Base-by-base conservation (phyloP, 23 tunicate genomes). In the Clavelina lepadiformis region DNA sequence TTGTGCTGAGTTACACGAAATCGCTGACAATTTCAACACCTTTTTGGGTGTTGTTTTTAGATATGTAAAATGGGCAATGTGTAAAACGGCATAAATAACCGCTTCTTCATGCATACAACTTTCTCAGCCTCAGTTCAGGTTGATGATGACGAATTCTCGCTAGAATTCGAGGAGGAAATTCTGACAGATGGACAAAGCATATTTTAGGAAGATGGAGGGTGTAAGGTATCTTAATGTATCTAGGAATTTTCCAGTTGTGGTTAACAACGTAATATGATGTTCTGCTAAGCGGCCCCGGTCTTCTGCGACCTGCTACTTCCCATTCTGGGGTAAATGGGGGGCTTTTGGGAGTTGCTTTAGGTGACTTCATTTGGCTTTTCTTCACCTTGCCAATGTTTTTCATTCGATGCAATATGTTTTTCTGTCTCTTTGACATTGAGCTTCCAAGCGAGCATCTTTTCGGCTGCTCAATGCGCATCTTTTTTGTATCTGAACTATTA, bases 261-360 rank as follows among this genome's bases (percentile, higher is more conserved):
- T 70, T 27, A 5, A 80, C 41, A 8, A 33, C 29, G 56, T 61
- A 80, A 53, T 87, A 87, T n/a, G 69, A 57, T 1, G 81, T 78
- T 32, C 60, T 46, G 41, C 96, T 79, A 11, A 75, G 75, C 0
- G 96, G 96, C 1, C 96, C 96, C 0, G 96, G 96, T 61, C 74
- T 87, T 28, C 96, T 74, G 67, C 65, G 38, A 28, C 58, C 46
- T 26, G 46, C 30, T 1, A 76, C 44, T 6, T 78, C 84, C 61
- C 68, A 46, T 33, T 78, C 84, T 2, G 35, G 46, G 28, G 51
- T 22, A 24, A 51, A 11, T 35, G 59, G 20, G 37, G 72, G 65
- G 30, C 35, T 56, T 15, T 50, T 44, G 28, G 37, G 55, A 24
- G 65, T 50, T 26, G 35, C 38, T 60, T 74, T 60, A 37, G 63